Conservation (phyloP, 53 echinoderm and acorn worm genomes). For the Paracentrotus lividus region DNA sequence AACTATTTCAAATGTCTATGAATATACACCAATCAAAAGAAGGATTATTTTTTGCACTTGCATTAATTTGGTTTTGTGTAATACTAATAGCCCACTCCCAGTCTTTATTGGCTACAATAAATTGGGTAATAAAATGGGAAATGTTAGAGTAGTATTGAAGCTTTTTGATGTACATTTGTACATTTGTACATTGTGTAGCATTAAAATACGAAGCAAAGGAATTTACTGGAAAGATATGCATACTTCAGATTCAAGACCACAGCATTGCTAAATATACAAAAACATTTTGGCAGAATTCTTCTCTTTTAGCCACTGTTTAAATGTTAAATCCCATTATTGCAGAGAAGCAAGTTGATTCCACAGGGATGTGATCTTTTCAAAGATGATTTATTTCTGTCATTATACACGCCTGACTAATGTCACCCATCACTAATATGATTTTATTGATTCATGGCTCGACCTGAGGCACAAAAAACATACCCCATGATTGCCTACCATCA, state of each 20-base stretch:
- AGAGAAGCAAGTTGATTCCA: background rate
- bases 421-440: conserved; percentile 32
- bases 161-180: no score
- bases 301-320: background rate
- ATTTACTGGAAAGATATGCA: no score
- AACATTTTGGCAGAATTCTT: background rate
- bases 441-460: conserved; percentile 45
- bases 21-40: no score
- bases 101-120: no score
- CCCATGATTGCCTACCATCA: conserved; percentile 8
- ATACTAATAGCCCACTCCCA: no score
- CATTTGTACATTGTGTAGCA: no score
- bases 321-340: background rate
- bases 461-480: background rate
- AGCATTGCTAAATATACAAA: background rate
- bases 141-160: no score
- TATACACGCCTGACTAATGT: conserved; percentile 31
- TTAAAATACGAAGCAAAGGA: no score
- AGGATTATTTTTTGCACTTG: no score
- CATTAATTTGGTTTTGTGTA: no score
- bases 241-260: background rate
- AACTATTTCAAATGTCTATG: no score
- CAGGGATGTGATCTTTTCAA: background rate
- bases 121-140: no score
- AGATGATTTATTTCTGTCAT: conserved; percentile 36